phyloP scores from a whole-genome alignment of 2,113 vertebrate genomes.

The Recurvirostra avosetta region DNA sequence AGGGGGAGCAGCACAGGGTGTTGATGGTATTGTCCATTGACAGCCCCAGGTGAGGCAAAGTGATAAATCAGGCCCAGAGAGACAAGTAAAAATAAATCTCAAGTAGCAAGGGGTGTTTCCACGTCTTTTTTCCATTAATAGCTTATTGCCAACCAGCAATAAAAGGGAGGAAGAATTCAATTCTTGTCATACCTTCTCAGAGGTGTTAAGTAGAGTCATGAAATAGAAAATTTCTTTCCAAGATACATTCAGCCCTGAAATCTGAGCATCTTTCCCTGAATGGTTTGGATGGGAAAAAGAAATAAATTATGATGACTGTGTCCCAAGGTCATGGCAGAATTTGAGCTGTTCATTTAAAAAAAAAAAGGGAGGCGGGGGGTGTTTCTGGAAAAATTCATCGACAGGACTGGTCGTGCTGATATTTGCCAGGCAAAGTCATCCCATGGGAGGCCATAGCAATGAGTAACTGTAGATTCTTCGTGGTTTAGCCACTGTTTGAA shows the following conservation, averaged over 20 bases:
- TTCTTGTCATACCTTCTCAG: conserved; percentile 21
- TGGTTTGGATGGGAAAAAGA: not conserved
- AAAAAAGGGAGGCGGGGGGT: not conserved
- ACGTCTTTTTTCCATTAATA: not conserved
- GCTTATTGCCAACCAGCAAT: not conserved
- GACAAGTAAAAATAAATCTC: not conserved
- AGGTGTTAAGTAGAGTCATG: conserved; percentile 16
- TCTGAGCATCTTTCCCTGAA: not conserved
- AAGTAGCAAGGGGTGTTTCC: not conserved
- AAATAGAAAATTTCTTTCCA: conserved; percentile 48
- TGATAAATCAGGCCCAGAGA: not conserved
- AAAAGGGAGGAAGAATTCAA: not conserved
- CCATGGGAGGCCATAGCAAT: not conserved
- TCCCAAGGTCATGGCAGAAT: not conserved
- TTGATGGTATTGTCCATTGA: not conserved
- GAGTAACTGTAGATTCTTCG: not conserved
- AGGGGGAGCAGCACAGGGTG: not conserved
- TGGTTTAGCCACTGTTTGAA: not conserved
- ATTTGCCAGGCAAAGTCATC: not conserved
- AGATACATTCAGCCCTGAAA: conserved; percentile 19
- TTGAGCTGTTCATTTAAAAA: not conserved
- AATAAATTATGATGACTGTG: not conserved
- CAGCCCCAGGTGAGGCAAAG: not conserved
- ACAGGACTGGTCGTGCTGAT: not conserved
- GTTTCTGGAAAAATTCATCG: not conserved